phyloP scores from a whole-genome alignment of 1,140 invertebrate genomes.

The Drosophila azteca region DNA sequence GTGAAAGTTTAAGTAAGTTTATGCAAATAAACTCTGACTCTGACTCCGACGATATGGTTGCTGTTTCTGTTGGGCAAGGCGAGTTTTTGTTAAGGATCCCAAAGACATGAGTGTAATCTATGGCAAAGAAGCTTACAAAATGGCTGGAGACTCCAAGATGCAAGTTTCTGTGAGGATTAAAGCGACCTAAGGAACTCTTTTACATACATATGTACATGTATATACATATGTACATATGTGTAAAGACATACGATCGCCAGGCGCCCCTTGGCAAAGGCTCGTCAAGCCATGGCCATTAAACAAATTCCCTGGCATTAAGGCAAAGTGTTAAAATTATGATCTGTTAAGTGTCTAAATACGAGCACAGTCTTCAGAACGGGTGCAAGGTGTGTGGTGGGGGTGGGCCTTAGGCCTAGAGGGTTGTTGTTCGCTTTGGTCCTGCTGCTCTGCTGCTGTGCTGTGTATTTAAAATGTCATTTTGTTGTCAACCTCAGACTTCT shows the following conservation, averaged over 20 bases:
- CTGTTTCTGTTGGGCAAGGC: background rate
- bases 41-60: background rate
- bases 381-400: background rate
- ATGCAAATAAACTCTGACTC: background rate
- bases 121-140: no score
- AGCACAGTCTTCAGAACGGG: slow-evolving; percentile 11
- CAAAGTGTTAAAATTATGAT: slow-evolving; percentile 80
- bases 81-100: no score
- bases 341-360: slow-evolving; percentile 80
- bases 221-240: background rate
- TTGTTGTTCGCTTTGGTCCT: slow-evolving; percentile 37
- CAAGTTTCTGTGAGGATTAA: no score
- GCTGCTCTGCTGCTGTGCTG: slow-evolving; percentile 24
- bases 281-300: slow-evolving; percentile 32
- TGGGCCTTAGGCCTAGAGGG: slow-evolving; percentile 13
- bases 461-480: slow-evolving; percentile 83
- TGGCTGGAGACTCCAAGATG: no score
- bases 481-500: slow-evolving; percentile 83
- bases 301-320: slow-evolving; percentile 56
- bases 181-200: no score
- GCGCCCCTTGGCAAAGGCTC: slow-evolving; percentile 12
- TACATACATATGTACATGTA: no score
- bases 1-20: background rate
- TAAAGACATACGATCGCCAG: background rate
- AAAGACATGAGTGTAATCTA: no score